Evolutionary conservation across 2,113 vertebrate genomes (phyloP).

Genomic region (Machaerirhynchus nigripectus): DNA sequence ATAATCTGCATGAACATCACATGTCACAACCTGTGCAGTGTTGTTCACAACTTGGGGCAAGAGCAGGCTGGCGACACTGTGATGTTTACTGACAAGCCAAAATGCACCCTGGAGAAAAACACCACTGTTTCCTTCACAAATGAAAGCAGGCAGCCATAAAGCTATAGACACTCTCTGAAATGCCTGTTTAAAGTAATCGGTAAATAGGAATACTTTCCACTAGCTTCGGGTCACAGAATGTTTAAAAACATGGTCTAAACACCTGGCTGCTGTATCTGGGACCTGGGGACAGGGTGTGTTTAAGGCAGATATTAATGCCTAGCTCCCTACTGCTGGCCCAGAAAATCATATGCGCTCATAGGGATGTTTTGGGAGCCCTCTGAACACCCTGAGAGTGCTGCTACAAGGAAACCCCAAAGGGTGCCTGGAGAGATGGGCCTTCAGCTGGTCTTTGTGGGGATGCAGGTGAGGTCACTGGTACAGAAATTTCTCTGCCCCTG

Average conservation of each 20-base stretch:
- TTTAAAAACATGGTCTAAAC: background rate
- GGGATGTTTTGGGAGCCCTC: background rate
- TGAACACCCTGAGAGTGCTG: background rate
- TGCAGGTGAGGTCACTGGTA: background rate
- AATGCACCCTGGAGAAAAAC: background rate
- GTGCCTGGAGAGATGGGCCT: background rate
- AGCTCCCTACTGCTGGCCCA: background rate
- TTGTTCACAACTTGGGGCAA: background rate
- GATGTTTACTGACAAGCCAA: background rate
- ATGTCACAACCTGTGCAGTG: background rate
- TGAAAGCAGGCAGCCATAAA: background rate
- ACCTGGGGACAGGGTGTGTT: background rate
- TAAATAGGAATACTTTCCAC: background rate
- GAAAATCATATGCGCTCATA: fast-evolving
- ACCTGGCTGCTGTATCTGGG: background rate
- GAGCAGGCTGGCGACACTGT: background rate
- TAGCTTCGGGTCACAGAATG: background rate
- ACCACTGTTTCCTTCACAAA: background rate
- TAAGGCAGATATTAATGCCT: background rate
- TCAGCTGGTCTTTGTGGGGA: background rate
- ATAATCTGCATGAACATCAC: background rate
- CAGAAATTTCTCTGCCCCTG: background rate
- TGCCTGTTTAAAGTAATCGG: background rate
- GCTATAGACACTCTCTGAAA: background rate
- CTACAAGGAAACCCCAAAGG: background rate